These are phyloP conservation scores for Apomyelois bistriatella DNA, from an alignment of 2,888 invertebrate species.

Conservation along the genomic window DNA sequence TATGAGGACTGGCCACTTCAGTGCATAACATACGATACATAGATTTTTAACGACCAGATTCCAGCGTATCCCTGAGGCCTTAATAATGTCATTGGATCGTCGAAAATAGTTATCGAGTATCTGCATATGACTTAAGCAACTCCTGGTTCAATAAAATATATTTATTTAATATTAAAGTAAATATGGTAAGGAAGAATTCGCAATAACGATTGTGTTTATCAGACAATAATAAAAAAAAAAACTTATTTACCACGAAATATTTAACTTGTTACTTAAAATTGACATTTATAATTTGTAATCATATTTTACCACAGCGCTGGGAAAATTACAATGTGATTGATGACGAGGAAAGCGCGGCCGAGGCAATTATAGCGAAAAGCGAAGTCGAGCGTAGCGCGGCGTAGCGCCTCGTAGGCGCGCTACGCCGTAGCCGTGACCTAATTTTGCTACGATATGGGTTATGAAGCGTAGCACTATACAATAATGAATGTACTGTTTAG, in stretches of 20 bases:
- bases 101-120: too few species aligned
- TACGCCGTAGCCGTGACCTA: conserved; percentile 4
- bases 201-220: too few species aligned
- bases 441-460: conserved; percentile 5
- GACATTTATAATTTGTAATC: not conserved
- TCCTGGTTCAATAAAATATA: too few species aligned
- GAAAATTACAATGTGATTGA: not conserved
- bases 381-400: not conserved
- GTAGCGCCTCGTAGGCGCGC: conserved; percentile 1
- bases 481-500: not conserved
- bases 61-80: too few species aligned
- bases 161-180: too few species aligned
- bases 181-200: too few species aligned
- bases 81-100: too few species aligned
- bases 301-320: not conserved
- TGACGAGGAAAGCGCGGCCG: not conserved
- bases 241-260: too few species aligned
- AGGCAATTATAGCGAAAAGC: not conserved
- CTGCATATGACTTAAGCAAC: too few species aligned
- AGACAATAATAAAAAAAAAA: not conserved
- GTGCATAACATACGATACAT: too few species aligned
- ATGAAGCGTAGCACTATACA: not conserved
- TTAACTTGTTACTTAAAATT: not conserved
- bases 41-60: too few species aligned
- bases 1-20: too few species aligned